Percentiles rank a stretch among this genome's conserved stretches.
These are phyloP conservation scores for Harmothoe impar DNA, from an alignment of 2,888 invertebrate genomes.

Conservation along the genomic window DNA sequence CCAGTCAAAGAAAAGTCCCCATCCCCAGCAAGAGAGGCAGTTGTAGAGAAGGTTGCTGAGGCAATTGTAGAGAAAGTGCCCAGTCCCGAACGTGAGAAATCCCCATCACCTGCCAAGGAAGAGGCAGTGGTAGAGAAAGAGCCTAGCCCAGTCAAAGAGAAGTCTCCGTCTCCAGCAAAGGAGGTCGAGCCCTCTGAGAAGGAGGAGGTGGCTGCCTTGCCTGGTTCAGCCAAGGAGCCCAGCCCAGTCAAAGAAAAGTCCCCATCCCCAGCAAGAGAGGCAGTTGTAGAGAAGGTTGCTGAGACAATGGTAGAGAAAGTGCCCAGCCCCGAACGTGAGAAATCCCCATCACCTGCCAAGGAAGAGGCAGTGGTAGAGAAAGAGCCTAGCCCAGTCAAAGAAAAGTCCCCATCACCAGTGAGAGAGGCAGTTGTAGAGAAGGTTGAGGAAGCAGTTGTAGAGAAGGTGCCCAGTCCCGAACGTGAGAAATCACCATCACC, in stretches of 20 bases:
- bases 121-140: no score
- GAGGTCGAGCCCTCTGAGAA: neutral
- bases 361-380: conserved; percentile 15
- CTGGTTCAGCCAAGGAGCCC: neutral
- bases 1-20: conserved; percentile 38
- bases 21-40: neutral
- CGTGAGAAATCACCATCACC: no score
- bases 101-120: no score
- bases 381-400: no score
- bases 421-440: no score
- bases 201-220: neutral
- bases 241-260: neutral
- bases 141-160: neutral
- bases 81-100: conserved; percentile 32
- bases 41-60: conserved; percentile 4
- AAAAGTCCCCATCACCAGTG: no score
- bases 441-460: no score
- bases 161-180: neutral
- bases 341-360: conserved; percentile 1
- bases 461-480: no score
- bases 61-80: no score
- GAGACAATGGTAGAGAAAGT: conserved; percentile 40
- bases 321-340: conserved; percentile 21
- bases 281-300: conserved; percentile 25
- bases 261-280: neutral